These are phyloP conservation scores for Poeciliopsis turneri DNA, from an alignment of 2,797 vertebrate species.

Conservation along the genomic window DNA sequence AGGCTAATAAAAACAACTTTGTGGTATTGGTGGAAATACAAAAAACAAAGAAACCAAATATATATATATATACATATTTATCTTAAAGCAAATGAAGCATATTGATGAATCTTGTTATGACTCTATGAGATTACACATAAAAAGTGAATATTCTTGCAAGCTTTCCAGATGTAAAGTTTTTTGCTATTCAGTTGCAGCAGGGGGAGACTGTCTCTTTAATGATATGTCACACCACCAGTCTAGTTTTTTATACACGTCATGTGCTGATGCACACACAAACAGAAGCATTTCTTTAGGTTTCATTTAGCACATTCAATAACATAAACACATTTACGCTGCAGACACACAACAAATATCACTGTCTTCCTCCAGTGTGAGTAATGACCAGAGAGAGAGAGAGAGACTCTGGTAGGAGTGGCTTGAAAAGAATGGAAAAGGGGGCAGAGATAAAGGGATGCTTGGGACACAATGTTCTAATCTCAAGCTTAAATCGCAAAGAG, in stretches of 20 bases:
- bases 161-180: constrained; percentile 8
- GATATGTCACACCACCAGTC: constrained; percentile 37
- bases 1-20: not conserved
- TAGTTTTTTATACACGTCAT: constrained; percentile 43
- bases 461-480: constrained; percentile 72
- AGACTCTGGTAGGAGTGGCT: constrained; percentile 23
- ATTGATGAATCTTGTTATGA: not conserved
- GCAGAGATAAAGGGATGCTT: constrained; percentile 43
- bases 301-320: not conserved
- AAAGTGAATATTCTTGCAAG: constrained; percentile 17
- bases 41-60: not conserved
- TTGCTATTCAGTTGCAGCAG: constrained; percentile 14
- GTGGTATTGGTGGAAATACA: not conserved
- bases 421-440: constrained; percentile 32
- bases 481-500: constrained; percentile 46
- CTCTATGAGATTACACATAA: not conserved
- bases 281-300: not conserved
- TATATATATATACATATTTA: no score
- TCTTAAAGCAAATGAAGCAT: not conserved
- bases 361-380: not conserved
- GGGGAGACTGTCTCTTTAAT: constrained; percentile 46
- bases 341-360: not conserved
- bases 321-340: not conserved
- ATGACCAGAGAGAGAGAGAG: constrained; percentile 19
- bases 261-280: constrained; percentile 9